A percentile compares a stretch with the other conserved stretches of the same genome.
Conservation (phyloP, 1,140 invertebrate genomes). For the Drosophila kurseongensis region DNA sequence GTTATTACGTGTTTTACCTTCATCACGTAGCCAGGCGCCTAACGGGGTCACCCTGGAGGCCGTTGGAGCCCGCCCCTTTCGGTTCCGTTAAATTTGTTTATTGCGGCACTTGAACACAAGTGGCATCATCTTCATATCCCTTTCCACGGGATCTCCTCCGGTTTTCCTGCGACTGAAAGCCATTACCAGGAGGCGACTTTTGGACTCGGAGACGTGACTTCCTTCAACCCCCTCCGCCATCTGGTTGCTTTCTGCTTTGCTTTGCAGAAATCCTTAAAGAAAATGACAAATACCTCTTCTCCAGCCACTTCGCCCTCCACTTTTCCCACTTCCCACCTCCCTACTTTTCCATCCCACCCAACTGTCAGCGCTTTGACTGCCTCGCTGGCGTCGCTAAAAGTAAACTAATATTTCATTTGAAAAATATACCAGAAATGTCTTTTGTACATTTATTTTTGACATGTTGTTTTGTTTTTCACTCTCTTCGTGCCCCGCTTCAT, state of each 20-base stretch:
- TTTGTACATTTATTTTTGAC: slow-evolving; percentile 82
- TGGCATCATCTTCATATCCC: slow-evolving; percentile 71
- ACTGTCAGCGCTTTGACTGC: slow-evolving; percentile 77
- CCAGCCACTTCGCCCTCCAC: not conserved
- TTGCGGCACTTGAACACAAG: slow-evolving; percentile 80
- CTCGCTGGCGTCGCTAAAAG: slow-evolving; percentile 67
- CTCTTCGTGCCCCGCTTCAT: slow-evolving; percentile 46
- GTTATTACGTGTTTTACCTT: slow-evolving; percentile 53
- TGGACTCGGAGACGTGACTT: slow-evolving; percentile 66
- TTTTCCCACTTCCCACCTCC: not conserved
- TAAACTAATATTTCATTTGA: slow-evolving; percentile 83
- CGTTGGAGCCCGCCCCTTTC: slow-evolving; percentile 40
- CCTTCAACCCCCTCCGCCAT: slow-evolving; percentile 11
- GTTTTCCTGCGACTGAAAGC: slow-evolving; percentile 20
- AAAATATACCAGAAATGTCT: slow-evolving; percentile 79
- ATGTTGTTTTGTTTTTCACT: slow-evolving; percentile 79
- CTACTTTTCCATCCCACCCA: slow-evolving; percentile 7
- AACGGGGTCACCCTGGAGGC: slow-evolving; percentile 39
- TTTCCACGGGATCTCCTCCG: slow-evolving; percentile 1
- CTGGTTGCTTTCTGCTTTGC: slow-evolving; percentile 63
- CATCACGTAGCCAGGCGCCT: slow-evolving; percentile 54
- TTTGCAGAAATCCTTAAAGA: slow-evolving; percentile 79
- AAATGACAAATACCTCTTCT: slow-evolving; percentile 74
- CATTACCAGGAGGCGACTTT: slow-evolving; percentile 52
- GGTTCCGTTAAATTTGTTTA: slow-evolving; percentile 76